These are phyloP conservation scores for Paraescarpia echinospica DNA, from an alignment of 1,140 invertebrate species.

Conservation along the genomic window DNA sequence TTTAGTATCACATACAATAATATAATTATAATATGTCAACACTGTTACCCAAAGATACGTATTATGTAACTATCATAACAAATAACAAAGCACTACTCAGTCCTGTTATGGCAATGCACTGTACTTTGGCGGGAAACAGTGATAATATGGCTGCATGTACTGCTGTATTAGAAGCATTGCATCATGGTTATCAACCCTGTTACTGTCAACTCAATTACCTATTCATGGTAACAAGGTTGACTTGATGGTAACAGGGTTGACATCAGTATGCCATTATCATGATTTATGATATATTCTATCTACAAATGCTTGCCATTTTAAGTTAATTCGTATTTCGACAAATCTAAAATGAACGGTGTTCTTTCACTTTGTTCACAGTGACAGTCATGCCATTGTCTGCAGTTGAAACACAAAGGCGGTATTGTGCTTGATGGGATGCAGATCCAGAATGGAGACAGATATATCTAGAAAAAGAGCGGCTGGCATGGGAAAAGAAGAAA, in stretches of 20 bases:
- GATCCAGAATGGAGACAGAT: background rate
- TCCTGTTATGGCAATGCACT: conserved; percentile 12
- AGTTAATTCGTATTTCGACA: background rate
- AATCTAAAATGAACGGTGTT: background rate
- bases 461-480: background rate
- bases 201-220: conserved; percentile 17
- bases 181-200: background rate
- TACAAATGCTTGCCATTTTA: background rate
- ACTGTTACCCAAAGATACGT: background rate
- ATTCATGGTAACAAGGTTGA: conserved; percentile 11
- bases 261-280: background rate
- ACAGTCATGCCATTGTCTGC: background rate
- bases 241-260: conserved; percentile 13
- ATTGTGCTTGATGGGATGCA: background rate
- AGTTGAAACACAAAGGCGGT: background rate
- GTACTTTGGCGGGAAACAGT: conserved; percentile 11
- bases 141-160: conserved; percentile 2
- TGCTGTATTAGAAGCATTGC: conserved; percentile 9
- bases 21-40: no score
- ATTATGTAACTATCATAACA: conserved; percentile 6
- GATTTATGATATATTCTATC: background rate
- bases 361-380: background rate
- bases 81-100: conserved; percentile 17
- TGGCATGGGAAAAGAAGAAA: background rate
- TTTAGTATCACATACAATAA: background rate